phyloP scores from a whole-genome alignment of 2,888 invertebrate genomes.

The Scaptomyza flava region DNA sequence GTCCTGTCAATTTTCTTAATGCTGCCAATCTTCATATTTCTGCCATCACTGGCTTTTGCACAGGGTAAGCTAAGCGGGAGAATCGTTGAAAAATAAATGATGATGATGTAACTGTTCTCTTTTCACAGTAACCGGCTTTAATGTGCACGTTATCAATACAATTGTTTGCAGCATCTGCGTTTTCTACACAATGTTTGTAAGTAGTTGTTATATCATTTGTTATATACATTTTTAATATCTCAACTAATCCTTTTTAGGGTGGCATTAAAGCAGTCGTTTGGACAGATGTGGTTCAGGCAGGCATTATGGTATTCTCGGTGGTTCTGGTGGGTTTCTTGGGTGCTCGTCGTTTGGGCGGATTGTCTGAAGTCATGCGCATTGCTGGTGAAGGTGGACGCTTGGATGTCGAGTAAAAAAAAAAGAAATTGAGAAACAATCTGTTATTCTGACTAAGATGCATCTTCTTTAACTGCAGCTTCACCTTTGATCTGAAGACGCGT shows the following conservation, averaged over 20 bases:
- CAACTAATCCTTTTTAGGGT: conserved; percentile 73
- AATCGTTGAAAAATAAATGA: background rate
- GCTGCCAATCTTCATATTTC: conserved; percentile 82
- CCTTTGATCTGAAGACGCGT: conserved; percentile 87
- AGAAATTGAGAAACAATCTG: background rate
- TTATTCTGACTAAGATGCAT: background rate
- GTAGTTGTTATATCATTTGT: conserved; percentile 46
- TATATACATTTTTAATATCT: background rate
- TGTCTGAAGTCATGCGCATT: conserved; percentile 80
- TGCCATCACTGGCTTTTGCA: conserved; percentile 82
- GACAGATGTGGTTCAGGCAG: conserved; percentile 85
- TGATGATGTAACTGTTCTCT: background rate
- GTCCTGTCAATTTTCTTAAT: conserved; percentile 73
- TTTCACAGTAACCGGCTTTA: conserved; percentile 85
- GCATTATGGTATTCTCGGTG: conserved; percentile 83
- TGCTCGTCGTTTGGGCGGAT: conserved; percentile 83
- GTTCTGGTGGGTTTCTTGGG: conserved; percentile 83
- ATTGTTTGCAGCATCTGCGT: conserved; percentile 86
- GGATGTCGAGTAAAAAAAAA: conserved; percentile 81
- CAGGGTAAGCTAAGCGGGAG: conserved; percentile 70
- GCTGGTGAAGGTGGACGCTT: conserved; percentile 83
- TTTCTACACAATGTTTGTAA: conserved; percentile 87
- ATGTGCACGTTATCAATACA: conserved; percentile 86
- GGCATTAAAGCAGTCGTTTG: conserved; percentile 86
- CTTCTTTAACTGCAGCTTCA: conserved; percentile 84